Evolutionary conservation across 1,140 invertebrate species (phyloP), one percentile per base, ranked within the genome.

Genomic region (Drosophila pachea): DNA sequence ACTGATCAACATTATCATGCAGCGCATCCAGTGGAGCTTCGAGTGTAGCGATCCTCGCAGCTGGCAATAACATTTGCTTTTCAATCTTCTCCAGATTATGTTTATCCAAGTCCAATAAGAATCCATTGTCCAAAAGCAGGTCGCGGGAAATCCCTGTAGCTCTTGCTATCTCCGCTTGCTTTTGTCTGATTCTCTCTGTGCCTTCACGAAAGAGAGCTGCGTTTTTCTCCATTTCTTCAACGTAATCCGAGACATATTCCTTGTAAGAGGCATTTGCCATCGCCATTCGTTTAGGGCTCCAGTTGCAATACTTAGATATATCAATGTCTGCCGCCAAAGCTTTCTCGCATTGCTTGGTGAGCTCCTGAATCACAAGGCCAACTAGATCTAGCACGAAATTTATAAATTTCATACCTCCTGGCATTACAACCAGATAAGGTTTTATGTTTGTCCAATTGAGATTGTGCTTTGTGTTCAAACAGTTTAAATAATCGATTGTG

Each of bases 391-490:
- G 53, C 6, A 89, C 12, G 7, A 89, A 88, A 12, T 65, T 75
- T 0, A 89, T 88, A 32, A 89, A 89, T 29, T 88, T 81, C 64
- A 88, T 86, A 4, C 88, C 88, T n/a, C 78, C 84, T 0, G 88
- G 88, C 87, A 89, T 88, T 2, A 89, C 87, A 16, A 89, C 88
- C 47, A 89, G 47, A 36, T 89, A 88, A 0, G 78, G 83, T 55
- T 83, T 89, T 2, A 89, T 82, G 38, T 89, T 73, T 4, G 54
- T 60, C 79, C 79, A 87, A 35, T 87, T 62, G 2, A 89, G 67
- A 9, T 87, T 75, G 54, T 89, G 70, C 43, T 89, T 89, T 35
- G 88, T 79, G 47, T 88, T 89, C 12, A 89, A 49, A 52, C 81
- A 52, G 48, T 86, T 89, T 0, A 89, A 54, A 48, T 89, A 89